Percentiles rank a stretch among this genome's conserved stretches.
phyloP scores from a whole-genome alignment of 2,888 invertebrate genomes.

The Rhamnusium bicolor region DNA sequence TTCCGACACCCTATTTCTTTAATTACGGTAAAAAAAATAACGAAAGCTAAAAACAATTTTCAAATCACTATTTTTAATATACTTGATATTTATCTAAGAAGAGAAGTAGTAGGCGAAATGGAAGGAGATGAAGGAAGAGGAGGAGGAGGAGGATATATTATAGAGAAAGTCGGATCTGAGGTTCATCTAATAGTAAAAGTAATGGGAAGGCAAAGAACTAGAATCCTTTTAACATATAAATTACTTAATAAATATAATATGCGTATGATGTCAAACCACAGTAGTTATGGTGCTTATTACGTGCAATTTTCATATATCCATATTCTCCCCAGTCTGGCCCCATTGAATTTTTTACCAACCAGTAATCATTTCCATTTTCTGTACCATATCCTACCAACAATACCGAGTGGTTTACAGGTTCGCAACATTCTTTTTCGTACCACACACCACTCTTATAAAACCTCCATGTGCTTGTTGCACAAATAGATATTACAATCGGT shows the following conservation, averaged over 20 bases:
- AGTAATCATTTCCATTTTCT: constrained; percentile 59
- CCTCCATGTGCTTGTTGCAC: constrained; percentile 37
- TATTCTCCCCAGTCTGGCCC: constrained; percentile 60
- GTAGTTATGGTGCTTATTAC: constrained; percentile 38
- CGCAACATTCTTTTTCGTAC: constrained; percentile 40
- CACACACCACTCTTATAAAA: constrained; percentile 43
- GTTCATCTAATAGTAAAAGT: no score
- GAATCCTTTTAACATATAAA: neutral
- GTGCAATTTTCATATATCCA: constrained; percentile 47
- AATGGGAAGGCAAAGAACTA: no score
- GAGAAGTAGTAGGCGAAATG: no score
- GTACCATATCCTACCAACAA: constrained; percentile 42
- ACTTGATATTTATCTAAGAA: no score
- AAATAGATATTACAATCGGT: constrained; percentile 36
- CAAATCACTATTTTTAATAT: no score
- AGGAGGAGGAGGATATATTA: no score
- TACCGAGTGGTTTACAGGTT: constrained; percentile 33
- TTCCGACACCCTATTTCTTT: no score
- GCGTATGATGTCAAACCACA: constrained; percentile 34
- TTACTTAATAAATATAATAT: constrained; percentile 27
- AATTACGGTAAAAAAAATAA: no score
- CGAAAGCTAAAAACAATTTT: no score
- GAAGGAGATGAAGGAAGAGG: no score
- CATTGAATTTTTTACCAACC: constrained; percentile 80
- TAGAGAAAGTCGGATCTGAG: no score